Evolutionary conservation across 2,888 invertebrate genomes (phyloP).

Genomic region (Cepaea hortensis): DNA sequence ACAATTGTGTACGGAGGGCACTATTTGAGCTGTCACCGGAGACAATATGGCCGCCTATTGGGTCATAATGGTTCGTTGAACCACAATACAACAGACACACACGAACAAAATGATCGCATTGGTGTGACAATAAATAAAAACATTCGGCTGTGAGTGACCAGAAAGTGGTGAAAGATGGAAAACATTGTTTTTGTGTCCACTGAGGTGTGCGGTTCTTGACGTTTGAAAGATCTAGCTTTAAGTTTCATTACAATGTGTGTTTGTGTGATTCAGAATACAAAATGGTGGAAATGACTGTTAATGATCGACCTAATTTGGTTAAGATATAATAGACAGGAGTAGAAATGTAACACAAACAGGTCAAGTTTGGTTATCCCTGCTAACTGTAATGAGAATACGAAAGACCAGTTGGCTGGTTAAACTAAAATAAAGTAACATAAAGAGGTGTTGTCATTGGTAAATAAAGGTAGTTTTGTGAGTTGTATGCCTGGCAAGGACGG

Average conservation of each 20-base stretch:
- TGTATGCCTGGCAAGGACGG: not conserved
- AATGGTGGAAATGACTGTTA: not conserved
- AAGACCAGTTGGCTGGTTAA: too few species aligned
- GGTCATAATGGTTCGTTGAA: slow-evolving; percentile 14
- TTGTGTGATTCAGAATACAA: not conserved
- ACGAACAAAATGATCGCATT: not conserved
- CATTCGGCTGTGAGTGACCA: not conserved
- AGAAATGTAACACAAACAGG: too few species aligned
- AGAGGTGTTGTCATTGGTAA: not conserved
- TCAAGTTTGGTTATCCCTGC: too few species aligned
- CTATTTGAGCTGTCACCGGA: slow-evolving; percentile 36
- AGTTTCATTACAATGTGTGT: not conserved
- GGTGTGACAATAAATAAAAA: slow-evolving; percentile 8
- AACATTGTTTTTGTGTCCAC: slow-evolving; percentile 1
- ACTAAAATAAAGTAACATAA: not conserved
- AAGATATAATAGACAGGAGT: too few species aligned
- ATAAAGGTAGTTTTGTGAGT: not conserved
- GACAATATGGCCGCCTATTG: slow-evolving; percentile 23
- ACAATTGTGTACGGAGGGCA: slow-evolving; percentile 24
- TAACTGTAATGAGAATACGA: too few species aligned
- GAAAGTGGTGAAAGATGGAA: not conserved
- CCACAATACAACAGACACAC: not conserved
- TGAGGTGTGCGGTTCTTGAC: too few species aligned
- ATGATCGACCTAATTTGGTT: too few species aligned
- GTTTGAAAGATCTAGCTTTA: not conserved